A percentile compares a stretch with the other conserved stretches of the same genome.
Conservation (phyloP, 2,888 invertebrate genomes). For the Neria commutata region DNA sequence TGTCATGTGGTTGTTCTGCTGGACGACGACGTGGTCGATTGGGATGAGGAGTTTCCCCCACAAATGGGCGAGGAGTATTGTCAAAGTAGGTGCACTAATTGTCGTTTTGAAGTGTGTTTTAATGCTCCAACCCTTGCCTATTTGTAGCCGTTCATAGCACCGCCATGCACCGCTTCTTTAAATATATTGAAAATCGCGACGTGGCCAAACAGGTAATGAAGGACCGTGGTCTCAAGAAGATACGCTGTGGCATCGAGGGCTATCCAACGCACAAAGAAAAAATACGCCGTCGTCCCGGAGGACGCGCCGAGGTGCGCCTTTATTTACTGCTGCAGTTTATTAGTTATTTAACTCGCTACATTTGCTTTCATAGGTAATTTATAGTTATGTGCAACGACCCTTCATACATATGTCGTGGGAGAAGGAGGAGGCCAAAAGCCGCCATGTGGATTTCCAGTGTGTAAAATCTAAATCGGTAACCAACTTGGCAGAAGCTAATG, state of each 20-base stretch:
- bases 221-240: constrained; percentile 97
- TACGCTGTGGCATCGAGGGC: constrained; percentile 97
- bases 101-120: not conserved
- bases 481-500: constrained; percentile 93
- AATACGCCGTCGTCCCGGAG: constrained; percentile 92
- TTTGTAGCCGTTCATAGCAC: constrained; percentile 85
- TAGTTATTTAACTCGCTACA: not conserved
- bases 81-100: constrained; percentile 71
- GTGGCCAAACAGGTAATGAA: constrained; percentile 99
- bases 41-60: constrained; percentile 99
- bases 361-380: constrained; percentile 67
- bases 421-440: constrained; percentile 98
- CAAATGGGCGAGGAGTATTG: constrained; percentile 99
- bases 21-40: constrained; percentile 95
- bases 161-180: constrained; percentile 96
- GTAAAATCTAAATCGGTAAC: constrained; percentile 98
- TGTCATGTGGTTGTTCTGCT: constrained; percentile 95
- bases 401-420: constrained; percentile 96
- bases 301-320: constrained; percentile 81
- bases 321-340: not conserved
- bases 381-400: constrained; percentile 98
- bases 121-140: not conserved
- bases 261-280: constrained; percentile 99
- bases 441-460: constrained; percentile 99
- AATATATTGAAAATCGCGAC: constrained; percentile 99